Evolutionary conservation across 2,888 invertebrate genomes (phyloP).

Genomic region (Lithophane socia): DNA sequence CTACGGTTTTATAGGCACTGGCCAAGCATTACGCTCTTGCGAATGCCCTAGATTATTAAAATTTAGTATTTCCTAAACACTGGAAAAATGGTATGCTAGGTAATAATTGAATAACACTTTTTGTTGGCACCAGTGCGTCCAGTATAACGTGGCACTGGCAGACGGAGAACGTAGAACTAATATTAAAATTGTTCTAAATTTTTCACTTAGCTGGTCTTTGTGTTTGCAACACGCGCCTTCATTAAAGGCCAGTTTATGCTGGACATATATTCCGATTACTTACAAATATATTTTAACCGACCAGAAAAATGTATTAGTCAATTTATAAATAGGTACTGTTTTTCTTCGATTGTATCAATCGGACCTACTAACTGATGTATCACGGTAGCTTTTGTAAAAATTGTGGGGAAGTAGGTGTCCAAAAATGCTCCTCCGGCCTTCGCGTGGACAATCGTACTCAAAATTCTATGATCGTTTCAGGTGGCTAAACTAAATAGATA

Average conservation of each 20-base stretch:
- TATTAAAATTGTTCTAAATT: neutral
- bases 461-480: no score
- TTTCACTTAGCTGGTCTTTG: no score
- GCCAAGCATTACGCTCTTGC: slow-evolving; percentile 35
- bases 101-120: slow-evolving; percentile 6
- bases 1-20: slow-evolving; percentile 28
- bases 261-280: neutral
- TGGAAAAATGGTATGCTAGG: neutral
- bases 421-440: no score
- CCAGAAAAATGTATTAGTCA: neutral
- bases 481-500: no score
- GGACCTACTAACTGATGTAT: neutral
- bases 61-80: slow-evolving; percentile 15
- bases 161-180: neutral
- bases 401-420: no score
- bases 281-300: neutral
- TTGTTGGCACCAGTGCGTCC: neutral
- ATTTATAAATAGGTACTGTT: neutral
- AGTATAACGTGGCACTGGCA: neutral
- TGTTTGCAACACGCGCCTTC: neutral
- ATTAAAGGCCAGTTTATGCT: neutral
- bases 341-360: neutral
- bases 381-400: neutral
- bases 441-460: no score
- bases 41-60: slow-evolving; percentile 16